Base-by-base conservation (phyloP, 2,888 invertebrate species). In the Ophonus ardosiacus region DNA sequence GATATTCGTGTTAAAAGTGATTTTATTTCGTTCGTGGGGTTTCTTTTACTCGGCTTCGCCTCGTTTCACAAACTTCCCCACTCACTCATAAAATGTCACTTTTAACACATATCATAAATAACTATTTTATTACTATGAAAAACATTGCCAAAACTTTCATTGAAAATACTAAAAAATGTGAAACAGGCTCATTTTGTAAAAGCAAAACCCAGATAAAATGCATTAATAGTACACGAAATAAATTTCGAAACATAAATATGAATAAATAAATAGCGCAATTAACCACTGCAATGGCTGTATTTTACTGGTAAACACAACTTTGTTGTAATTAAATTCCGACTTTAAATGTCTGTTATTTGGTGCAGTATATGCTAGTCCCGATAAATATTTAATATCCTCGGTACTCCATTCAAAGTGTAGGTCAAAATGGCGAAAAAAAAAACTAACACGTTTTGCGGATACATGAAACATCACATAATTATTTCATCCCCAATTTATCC, bases 401-500 rank as follows among this genome's bases (percentile, higher is more conserved):
- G 71, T 51, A 74, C n/a, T 40, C 2, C 40, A 40, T 74, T 51
- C 71, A 74, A 74, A 51, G 71, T 74, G 8, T 40, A 43, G 71
- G 43, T 74, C 71, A 74, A 74, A 74, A 74, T 74, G 71, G 13
- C 17, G 18, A 51, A 18, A 74, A 74, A 74, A 74, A 31, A 74
- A 74, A 43, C 43, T 74, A 74, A 74, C 43, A 15, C 18, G 71
- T 18, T 74, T 43, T 57, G 57, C 24, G 57, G 40, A 78, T 15
- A 57, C 31, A 78, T 31, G 78, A 78, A 78, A 57, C 78, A 78
- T 78, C 78, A 56, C 78, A 78, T 78, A 56, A 78, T 78, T 78
- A 78, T 78, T 78, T 78, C 78, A 78, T 78, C 56, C 31, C 31
- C 57, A 78, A 78, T 78, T 78, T 78, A 78, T 78, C 78, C 78